Conservation (phyloP, 2,113 vertebrate genomes). For the Myotis brandtii region DNA sequence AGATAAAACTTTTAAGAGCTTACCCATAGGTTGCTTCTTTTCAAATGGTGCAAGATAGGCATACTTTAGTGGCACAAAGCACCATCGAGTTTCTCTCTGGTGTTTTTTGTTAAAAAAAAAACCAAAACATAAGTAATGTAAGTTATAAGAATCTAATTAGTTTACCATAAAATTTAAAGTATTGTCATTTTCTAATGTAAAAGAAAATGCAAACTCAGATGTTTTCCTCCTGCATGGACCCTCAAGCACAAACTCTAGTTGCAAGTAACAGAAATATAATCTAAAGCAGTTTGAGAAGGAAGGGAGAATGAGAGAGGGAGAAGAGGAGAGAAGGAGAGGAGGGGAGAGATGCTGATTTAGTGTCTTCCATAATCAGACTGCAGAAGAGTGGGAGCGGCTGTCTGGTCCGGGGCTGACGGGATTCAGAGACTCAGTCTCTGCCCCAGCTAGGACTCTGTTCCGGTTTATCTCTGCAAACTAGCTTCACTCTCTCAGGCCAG, state of each 20-base stretch:
- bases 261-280: not conserved
- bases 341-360: not conserved
- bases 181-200: not conserved
- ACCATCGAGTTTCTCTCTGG: not conserved
- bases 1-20: not conserved
- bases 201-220: not conserved
- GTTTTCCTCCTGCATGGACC: not conserved
- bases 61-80: not conserved
- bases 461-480: not conserved
- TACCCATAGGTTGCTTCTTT: not conserved
- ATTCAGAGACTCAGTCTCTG: not conserved
- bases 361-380: not conserved
- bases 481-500: not conserved
- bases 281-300: slow-evolving; percentile 2
- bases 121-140: not conserved
- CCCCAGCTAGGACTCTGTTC: not conserved
- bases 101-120: not conserved
- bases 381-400: not conserved
- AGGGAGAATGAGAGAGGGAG: not conserved
- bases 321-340: not conserved
- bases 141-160: not conserved
- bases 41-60: not conserved
- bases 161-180: slow-evolving; percentile 13
- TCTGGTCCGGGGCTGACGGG: not conserved
- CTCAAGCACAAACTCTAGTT: slow-evolving; percentile 45